phyloP scores from a whole-genome alignment of 2,888 invertebrate species.

The Xestobium rufovillosum region DNA sequence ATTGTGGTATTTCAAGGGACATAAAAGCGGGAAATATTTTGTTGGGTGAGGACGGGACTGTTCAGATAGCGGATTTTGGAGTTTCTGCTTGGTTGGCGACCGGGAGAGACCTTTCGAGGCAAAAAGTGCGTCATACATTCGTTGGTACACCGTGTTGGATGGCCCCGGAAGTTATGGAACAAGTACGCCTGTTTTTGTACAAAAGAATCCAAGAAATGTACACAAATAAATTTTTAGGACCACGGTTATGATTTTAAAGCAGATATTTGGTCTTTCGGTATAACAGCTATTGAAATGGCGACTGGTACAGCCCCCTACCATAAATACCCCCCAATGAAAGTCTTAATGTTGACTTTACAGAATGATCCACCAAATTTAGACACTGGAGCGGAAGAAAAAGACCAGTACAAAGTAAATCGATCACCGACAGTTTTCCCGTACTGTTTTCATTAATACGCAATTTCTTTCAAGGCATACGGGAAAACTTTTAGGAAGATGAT shows the following conservation, averaged over 20 bases:
- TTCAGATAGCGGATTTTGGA: conserved; percentile 98
- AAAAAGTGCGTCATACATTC: conserved; percentile 94
- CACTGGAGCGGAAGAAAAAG: conserved; percentile 90
- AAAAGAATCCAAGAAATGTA: not conserved
- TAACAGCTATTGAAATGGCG: conserved; percentile 98
- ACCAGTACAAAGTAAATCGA: conserved; percentile 74
- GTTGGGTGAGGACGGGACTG: conserved; percentile 91
- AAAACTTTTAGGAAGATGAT: conserved; percentile 97
- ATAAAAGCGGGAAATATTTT: conserved; percentile 98
- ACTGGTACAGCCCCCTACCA: conserved; percentile 98
- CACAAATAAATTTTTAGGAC: conserved; percentile 49
- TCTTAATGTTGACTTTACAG: conserved; percentile 94
- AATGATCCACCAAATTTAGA: conserved; percentile 97
- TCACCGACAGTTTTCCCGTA: not conserved
- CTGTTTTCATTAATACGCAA: conserved; percentile 5
- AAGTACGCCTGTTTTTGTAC: conserved; percentile 50
- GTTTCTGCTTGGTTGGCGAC: conserved; percentile 97
- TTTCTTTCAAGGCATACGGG: conserved; percentile 62
- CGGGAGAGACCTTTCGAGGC: conserved; percentile 85
- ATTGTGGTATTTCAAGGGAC: conserved; percentile 55
- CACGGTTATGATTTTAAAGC: conserved; percentile 99
- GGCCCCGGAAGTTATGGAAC: conserved; percentile 99
- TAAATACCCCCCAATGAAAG: conserved; percentile 99
- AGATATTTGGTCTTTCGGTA: conserved; percentile 89
- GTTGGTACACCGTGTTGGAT: conserved; percentile 99